Evolutionary conservation across 1,140 invertebrate genomes (phyloP).

Genomic region (Harpegnathos saltator): DNA sequence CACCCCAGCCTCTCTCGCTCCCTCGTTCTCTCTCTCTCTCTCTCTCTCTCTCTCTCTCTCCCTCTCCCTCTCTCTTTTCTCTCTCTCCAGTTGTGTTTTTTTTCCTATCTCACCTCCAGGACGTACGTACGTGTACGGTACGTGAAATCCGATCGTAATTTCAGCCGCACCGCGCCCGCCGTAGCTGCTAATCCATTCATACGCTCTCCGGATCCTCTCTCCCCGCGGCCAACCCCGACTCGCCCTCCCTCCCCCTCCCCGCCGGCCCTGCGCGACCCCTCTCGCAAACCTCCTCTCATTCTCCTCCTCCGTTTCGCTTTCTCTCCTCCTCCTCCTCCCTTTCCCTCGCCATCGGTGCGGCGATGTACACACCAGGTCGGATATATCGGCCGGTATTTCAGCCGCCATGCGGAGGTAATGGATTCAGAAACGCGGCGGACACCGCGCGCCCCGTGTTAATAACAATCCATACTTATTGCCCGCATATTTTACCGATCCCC

Average conservation of each 20-base stretch:
- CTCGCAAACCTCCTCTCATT: constrained; percentile 63
- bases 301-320: constrained; percentile 50
- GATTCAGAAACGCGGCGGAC: constrained; percentile 86
- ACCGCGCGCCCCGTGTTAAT: constrained; percentile 86
- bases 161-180: constrained; percentile 79
- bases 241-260: constrained; percentile 30
- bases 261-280: constrained; percentile 1
- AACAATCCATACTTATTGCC: constrained; percentile 87
- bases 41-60: too few species aligned
- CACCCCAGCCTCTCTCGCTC: constrained; percentile 47
- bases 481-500: constrained; percentile 86
- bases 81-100: too few species aligned
- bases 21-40: too few species aligned
- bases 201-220: constrained; percentile 73
- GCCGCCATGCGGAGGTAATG: constrained; percentile 86
- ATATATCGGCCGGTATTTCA: constrained; percentile 86
- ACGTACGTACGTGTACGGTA: constrained; percentile 73
- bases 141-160: constrained; percentile 84
- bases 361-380: constrained; percentile 84
- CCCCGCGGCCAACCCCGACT: neutral
- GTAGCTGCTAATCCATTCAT: constrained; percentile 84
- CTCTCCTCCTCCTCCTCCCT: constrained; percentile 59
- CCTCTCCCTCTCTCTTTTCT: too few species aligned
- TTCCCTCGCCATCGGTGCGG: constrained; percentile 68
- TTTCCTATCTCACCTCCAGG: constrained; percentile 48